phyloP scores from a whole-genome alignment of 2,797 vertebrate species.

The Cuculus canorus region DNA sequence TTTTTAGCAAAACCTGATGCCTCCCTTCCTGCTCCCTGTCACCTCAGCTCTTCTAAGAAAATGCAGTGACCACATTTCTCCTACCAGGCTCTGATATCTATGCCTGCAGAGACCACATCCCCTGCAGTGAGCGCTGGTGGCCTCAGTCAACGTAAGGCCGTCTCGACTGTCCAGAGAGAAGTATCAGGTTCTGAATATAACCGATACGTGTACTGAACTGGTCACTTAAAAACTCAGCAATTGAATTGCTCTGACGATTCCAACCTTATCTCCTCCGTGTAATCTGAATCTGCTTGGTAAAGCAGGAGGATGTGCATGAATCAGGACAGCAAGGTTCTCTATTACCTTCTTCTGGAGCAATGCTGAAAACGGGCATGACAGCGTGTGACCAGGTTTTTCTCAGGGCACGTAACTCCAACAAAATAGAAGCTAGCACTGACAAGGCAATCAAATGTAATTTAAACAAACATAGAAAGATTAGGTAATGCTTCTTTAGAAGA shows the following conservation, averaged over 20 bases:
- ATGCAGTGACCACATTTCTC: background rate
- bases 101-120: background rate
- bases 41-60: background rate
- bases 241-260: background rate
- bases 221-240: constrained; percentile 3
- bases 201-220: background rate
- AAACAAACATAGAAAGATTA: background rate
- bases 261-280: background rate
- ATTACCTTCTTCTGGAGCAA: background rate
- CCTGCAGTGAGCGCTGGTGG: background rate
- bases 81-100: background rate
- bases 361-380: background rate
- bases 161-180: background rate
- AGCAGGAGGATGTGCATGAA: constrained; percentile 14
- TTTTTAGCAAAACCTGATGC: background rate
- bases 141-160: background rate
- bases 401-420: background rate
- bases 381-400: background rate
- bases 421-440: background rate
- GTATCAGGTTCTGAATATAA: constrained; percentile 4
- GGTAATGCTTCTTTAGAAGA: background rate
- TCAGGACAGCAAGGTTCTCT: background rate
- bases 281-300: constrained; percentile 22
- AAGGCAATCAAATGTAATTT: background rate
- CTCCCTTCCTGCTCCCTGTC: accelerated